Base-by-base conservation (phyloP, 2,113 vertebrate species). In the Odocoileus hemionus region DNA sequence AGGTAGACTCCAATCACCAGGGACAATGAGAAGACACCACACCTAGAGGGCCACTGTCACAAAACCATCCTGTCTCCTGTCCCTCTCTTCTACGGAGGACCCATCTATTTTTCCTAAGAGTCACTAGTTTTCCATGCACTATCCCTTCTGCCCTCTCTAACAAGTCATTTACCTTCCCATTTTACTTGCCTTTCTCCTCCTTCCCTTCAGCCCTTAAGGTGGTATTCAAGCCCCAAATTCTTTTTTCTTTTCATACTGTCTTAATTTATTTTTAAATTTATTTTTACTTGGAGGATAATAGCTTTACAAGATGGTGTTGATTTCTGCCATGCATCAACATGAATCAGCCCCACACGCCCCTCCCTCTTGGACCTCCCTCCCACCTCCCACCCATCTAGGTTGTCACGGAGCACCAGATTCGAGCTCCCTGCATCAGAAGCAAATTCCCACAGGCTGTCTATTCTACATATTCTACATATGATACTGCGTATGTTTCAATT, bases 51-150 rank as follows among this genome's bases (percentile, higher is more conserved):
- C 15, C 14, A 45, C 0, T 13, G 47, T 50, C 58, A 21, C 15
- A 5, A 14, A 30, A 33, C 28, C 1, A 7, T 5, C 28, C 7
- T 28, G 6, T 55, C 15, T 26, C 23, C 16, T 50, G 19, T 6
- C 54, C 9, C 6, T 74, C 64, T 33, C 0, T 0, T 11, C n/a
- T n/a, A 26, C 21, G 2, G 33, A 15, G 11, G 47, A 26, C 85
- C n/a, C 1, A 5, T 12, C 85, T n/a, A 4, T 10, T 47, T 57
- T 16, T n/a, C 86, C 58, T 67, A 6, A n/a, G 80, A n/a, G 47
- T 26, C 57, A 1, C 39, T 9, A 45, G 45, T 9, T 39, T 67
- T 64, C 9, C 58, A 26, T 43, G 6, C 15, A 3, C 11, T 39
- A 74, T 26, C 4, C 17, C 7, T 80, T 39, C n/a, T 16, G n/a